Evolutionary conservation across 1,140 invertebrate species (phyloP), one percentile per base, ranked within the genome.

Genomic region (Bilobella aurantiaca): DNA sequence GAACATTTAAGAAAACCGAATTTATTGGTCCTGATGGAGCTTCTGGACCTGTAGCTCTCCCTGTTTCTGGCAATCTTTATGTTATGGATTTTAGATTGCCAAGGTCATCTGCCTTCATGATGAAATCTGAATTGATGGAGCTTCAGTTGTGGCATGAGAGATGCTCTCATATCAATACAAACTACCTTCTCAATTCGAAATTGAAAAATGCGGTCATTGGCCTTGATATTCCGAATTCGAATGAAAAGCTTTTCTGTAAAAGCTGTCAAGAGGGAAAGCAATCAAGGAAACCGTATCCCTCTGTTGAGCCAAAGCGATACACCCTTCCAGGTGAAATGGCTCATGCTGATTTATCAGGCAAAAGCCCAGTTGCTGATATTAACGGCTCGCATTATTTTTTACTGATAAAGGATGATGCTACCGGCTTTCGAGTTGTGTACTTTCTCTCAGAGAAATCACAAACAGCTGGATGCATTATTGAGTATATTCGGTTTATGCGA

Each of bases 331-430:
- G 57, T 69, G 75, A 79, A 49, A 49, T 78, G 18, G 65, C 78
- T 5, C 78, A 79, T 66, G 74, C 75, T 0, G 79, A 80, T 68
- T 60, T 80, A 0, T 77, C 75, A 64, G 79, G 79, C 25, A 78
- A 77, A 16, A 77, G 81, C 76, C 72, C 75, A 18, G 63, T 71
- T 3, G 58, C 21, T 25, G 77, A 76, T 2, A 46, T 75, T 31
- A 76, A 77, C 32, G 74, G 74, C 18, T 72, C 74, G 1, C 64
- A 62, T 8, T 81, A 79, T 65, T 76, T 78, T 32, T 28, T 79
- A 0, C 78, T 79, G 0, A 78, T 81, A 31, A 79, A 77, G 2
- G 79, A 81, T 71, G 78, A 14, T 25, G 12, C 12, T 56, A 56
- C 49, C 3, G 21, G 21, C 49, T 56, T 56, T 25, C 49, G 49